Conservation (phyloP, 2,797 vertebrate species). For the Macroramphosus scolopax region DNA sequence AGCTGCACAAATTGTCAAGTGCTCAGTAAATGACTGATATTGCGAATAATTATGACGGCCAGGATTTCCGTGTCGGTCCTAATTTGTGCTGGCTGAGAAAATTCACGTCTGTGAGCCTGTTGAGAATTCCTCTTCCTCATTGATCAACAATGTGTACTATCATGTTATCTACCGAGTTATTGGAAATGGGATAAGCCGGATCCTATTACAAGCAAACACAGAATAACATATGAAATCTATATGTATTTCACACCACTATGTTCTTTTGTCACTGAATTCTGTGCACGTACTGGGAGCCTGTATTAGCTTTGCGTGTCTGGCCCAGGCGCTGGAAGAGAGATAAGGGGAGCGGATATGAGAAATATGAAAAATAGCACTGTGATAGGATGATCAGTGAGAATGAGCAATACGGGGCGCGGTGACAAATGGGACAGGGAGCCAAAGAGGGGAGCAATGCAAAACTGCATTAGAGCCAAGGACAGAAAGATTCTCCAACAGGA, state of each 20-base stretch:
- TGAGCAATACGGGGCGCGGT: conserved; percentile 66
- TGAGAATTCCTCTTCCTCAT: conserved; percentile 45
- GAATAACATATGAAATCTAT: conserved; percentile 73
- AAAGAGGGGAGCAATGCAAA: conserved; percentile 72
- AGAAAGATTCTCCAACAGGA: conserved; percentile 53
- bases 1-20: conserved; percentile 45
- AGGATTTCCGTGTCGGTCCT: no score
- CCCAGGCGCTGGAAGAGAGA: conserved; percentile 68
- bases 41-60: conserved; percentile 46
- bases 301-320: conserved; percentile 79
- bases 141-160: conserved; percentile 61
- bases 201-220: conserved; percentile 68
- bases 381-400: conserved; percentile 78
- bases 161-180: conserved; percentile 63
- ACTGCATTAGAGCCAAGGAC: conserved; percentile 66
- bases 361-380: conserved; percentile 79
- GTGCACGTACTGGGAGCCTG: conserved; percentile 65
- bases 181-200: conserved; percentile 68
- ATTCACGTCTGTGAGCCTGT: conserved; percentile 20
- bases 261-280: conserved; percentile 69
- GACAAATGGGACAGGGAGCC: conserved; percentile 76
- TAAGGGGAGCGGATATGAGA: conserved; percentile 80
- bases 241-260: conserved; percentile 70
- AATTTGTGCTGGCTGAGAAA: conserved; percentile 43
- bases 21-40: conserved; percentile 31